These are phyloP conservation scores for Phalloptychus januarius DNA, from an alignment of 2,797 vertebrate genomes.

Conservation along the genomic window DNA sequence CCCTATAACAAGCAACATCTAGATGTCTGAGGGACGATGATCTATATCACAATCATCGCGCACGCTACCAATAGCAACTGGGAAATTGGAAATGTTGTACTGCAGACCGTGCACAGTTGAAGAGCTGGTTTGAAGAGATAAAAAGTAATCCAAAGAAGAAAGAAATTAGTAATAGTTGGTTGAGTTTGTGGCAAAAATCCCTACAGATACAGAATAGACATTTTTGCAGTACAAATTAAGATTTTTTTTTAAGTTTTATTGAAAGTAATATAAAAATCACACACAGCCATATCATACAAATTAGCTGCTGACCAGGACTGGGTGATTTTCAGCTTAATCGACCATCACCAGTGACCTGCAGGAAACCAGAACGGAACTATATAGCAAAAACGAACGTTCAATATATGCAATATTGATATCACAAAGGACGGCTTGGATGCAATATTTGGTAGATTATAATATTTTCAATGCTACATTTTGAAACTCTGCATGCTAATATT, in stretches of 20 bases:
- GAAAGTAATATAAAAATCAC: conserved; percentile 4
- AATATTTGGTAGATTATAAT: not conserved
- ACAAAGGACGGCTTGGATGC: not conserved
- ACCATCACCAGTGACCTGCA: too few species aligned
- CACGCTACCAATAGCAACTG: too few species aligned
- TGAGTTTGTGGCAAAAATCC: too few species aligned
- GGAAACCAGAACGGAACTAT: not conserved
- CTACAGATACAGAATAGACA: too few species aligned
- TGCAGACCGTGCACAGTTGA: too few species aligned
- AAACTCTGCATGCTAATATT: not conserved
- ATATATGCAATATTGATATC: not conserved
- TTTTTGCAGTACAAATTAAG: too few species aligned
- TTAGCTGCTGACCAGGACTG: not conserved
- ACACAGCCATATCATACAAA: not conserved
- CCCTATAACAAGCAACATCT: not conserved
- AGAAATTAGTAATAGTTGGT: too few species aligned
- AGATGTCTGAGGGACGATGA: not conserved
- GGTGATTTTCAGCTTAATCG: not conserved
- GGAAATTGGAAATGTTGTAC: too few species aligned
- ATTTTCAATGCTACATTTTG: not conserved
- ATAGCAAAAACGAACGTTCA: not conserved
- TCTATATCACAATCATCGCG: not conserved
- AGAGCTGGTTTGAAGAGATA: too few species aligned
- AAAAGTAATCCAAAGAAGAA: too few species aligned
- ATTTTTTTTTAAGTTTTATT: too few species aligned